Conservation (phyloP, 1,140 invertebrate species). For the Dermatophagoides farinae region DNA sequence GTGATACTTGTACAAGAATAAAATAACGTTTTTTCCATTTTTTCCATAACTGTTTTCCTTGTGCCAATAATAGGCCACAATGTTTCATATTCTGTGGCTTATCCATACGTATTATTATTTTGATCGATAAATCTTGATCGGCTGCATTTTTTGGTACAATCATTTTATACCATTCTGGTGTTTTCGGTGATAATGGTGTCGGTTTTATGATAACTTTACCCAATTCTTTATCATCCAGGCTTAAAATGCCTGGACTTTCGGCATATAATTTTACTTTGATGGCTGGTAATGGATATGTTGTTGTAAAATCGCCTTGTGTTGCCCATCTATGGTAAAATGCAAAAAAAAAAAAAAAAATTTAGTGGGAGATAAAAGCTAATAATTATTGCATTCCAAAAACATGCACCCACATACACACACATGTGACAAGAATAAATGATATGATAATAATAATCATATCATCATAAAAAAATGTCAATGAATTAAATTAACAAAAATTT, state of each 20-base stretch:
- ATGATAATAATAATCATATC: no score
- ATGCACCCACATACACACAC: not conserved
- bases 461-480: no score
- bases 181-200: slow-evolving; percentile 27
- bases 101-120: slow-evolving; percentile 93
- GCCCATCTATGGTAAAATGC: slow-evolving; percentile 49
- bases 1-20: slow-evolving; percentile 93
- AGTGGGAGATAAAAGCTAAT: not conserved
- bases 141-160: slow-evolving; percentile 74
- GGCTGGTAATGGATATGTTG: slow-evolving; percentile 80
- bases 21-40: slow-evolving; percentile 99
- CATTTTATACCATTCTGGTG: slow-evolving; percentile 95
- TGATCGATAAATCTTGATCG: slow-evolving; percentile 87
- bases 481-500: not conserved
- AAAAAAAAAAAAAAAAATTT: not conserved
- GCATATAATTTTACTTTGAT: slow-evolving; percentile 92
- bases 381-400: not conserved
- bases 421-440: not conserved
- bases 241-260: slow-evolving; percentile 87
- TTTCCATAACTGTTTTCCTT: slow-evolving; percentile 95
- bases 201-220: slow-evolving; percentile 53
- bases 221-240: slow-evolving; percentile 93
- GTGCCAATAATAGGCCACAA: slow-evolving; percentile 77
- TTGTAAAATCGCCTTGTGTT: slow-evolving; percentile 94
- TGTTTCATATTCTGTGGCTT: slow-evolving; percentile 99